Evolutionary conservation across 1,140 invertebrate genomes (phyloP).

Genomic region (Melipona quadrifasciata): DNA sequence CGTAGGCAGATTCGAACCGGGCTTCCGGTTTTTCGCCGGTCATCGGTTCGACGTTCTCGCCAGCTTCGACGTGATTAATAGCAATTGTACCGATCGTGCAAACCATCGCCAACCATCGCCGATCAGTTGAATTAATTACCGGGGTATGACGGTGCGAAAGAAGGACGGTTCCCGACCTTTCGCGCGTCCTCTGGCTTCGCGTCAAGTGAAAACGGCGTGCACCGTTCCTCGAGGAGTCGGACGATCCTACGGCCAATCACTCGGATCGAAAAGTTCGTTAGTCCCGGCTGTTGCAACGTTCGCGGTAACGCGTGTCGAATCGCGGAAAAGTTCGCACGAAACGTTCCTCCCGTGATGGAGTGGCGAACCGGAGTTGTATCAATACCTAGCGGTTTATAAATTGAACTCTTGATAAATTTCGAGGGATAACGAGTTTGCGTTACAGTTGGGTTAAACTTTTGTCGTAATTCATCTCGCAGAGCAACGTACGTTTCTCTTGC

Average conservation of each 20-base stretch:
- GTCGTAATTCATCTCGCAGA: not conserved
- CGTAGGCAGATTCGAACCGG: not conserved
- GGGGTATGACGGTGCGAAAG: conserved; percentile 18
- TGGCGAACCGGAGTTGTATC: not conserved
- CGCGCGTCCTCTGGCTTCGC: not conserved
- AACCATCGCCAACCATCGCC: not conserved
- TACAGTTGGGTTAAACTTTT: not conserved
- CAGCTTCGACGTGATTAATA: conserved; percentile 23
- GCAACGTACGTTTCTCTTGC: not conserved
- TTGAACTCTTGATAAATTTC: not conserved
- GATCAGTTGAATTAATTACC: conserved; percentile 27
- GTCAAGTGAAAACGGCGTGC: too few relatives aligned
- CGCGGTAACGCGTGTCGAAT: conserved; percentile 7
- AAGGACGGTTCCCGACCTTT: not conserved
- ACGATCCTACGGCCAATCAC: not conserved
- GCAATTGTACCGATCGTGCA: not conserved
- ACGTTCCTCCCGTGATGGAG: not conserved
- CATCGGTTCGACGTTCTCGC: not conserved
- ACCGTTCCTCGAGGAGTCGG: not conserved
- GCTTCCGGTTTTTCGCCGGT: not conserved
- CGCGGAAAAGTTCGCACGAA: not conserved
- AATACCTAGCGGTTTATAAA: not conserved
- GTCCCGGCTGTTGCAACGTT: not conserved
- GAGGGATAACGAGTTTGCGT: not conserved
- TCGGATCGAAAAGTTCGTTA: conserved; percentile 15